phyloP scores from a whole-genome alignment of 2,888 invertebrate species.

The Brachypterus glaber region DNA sequence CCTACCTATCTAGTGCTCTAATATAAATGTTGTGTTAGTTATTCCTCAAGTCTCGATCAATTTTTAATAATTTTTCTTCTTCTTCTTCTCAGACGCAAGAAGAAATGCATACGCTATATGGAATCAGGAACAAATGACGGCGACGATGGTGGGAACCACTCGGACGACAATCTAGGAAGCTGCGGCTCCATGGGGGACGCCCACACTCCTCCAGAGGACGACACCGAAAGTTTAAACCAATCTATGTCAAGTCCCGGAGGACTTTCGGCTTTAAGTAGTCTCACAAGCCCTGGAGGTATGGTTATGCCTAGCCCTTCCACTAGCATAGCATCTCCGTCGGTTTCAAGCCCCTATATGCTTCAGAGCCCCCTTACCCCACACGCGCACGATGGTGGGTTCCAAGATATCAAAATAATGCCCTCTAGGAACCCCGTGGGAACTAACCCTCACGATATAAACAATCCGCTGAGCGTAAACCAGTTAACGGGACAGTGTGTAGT shows the following conservation, averaged over 20 bases:
- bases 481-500: slow-evolving; percentile 64
- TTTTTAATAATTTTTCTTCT: slow-evolving; percentile 9
- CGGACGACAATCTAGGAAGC: slow-evolving; percentile 67
- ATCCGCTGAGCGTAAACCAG: slow-evolving; percentile 85
- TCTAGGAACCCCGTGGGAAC: slow-evolving; percentile 78
- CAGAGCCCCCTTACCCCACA: slow-evolving; percentile 42
- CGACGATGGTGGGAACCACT: slow-evolving; percentile 52
- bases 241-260: slow-evolving; percentile 54
- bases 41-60: no score
- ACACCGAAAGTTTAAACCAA: slow-evolving; percentile 54
- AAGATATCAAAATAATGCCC: slow-evolving; percentile 39
- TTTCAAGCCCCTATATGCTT: slow-evolving; percentile 50
- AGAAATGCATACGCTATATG: slow-evolving; percentile 94
- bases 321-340: slow-evolving; percentile 55
- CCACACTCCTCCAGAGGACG: slow-evolving; percentile 57
- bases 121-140: slow-evolving; percentile 73
- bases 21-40: no score
- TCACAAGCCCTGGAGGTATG: slow-evolving; percentile 58
- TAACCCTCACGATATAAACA: slow-evolving; percentile 85
- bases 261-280: slow-evolving; percentile 56
- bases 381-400: slow-evolving; percentile 30
- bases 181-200: slow-evolving; percentile 71
- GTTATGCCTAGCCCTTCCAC: slow-evolving; percentile 72
- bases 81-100: slow-evolving; percentile 73
- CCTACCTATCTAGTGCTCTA: no score